Base-by-base conservation (phyloP, 2,888 invertebrate genomes). In the Amphipoea oculea region DNA sequence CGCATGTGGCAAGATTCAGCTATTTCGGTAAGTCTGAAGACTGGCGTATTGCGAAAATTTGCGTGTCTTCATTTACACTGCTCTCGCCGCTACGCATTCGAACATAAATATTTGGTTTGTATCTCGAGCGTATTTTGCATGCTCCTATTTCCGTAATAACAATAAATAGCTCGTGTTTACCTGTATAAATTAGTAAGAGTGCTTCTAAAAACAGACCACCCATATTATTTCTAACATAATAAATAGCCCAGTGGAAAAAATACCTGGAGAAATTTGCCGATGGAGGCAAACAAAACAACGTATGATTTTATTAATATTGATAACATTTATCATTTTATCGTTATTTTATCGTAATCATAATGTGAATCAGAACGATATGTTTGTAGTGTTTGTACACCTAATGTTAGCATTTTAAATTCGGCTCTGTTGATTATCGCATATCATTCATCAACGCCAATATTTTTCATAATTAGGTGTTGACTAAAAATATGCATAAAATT, bases 31-130 rank as follows among this genome's bases (percentile, higher is more conserved):
- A 36, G 51, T 45, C 68, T 68, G 29, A 36, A 67, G 62, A 76
- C 65, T 69, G 60, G 57, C 51, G 51, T 70, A 81, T 60, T 69
- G 60, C 67, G 48, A 80, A 78, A 78, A 73, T 72, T 74, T 82
- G 72, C 72, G 78, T 77, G 85, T 78, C 69, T 86, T 81, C 63
- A 71, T 87, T 78, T 81, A 74, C 63, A 77, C 72, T 57, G 69
- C 83, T 67, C 77, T 69, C 62, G 73, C 84, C 79, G 81, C 75
- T 86, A 89, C 86, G 80, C 83, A 82, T 79, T 71, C 68, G 40
- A 83, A 84, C 75, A 83, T 87, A 90, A 91, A 91, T 88, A 89
- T 88, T 87, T 85, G 71, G 76, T 78, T 79, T 78, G 87, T 80
- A 84, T 85, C 85, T 85, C 76, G 70, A 63, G 70, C 78, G 83